These are phyloP conservation scores for Sympetrum striolatum DNA, from an alignment of 2,888 invertebrate species.

Conservation along the genomic window DNA sequence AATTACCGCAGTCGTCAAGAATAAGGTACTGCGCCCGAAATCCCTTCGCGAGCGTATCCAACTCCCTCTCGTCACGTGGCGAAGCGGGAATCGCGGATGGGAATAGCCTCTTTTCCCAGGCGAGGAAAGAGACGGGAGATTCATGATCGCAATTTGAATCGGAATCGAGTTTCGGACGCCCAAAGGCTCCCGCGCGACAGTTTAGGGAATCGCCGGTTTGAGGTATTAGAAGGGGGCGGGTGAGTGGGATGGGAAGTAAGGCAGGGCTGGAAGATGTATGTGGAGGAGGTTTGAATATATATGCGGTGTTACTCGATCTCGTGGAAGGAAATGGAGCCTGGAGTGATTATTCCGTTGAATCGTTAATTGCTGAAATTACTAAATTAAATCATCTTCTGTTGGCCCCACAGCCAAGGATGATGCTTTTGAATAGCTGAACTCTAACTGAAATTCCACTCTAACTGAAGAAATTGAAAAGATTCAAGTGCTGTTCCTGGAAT, in stretches of 20 bases:
- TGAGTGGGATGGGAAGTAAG: background rate
- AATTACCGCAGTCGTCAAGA: too few species aligned
- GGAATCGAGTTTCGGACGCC: conserved; percentile 3
- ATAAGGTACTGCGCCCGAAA: too few species aligned
- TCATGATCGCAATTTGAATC: conserved; percentile 30
- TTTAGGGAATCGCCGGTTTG: background rate
- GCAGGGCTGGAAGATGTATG: background rate
- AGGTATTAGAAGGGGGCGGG: background rate
- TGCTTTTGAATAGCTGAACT: too few species aligned
- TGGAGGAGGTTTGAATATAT: too few species aligned
- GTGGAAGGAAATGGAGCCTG: too few species aligned
- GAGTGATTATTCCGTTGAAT: background rate
- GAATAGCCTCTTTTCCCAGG: background rate
- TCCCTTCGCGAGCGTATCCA: too few species aligned
- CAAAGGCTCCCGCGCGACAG: background rate
- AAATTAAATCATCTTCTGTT: too few species aligned
- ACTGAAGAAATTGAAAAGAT: too few species aligned
- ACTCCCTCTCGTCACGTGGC: background rate
- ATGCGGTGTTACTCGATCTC: too few species aligned
- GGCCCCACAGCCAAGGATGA: too few species aligned
- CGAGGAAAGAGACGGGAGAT: background rate
- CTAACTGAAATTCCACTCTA: too few species aligned
- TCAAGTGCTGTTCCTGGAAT: too few species aligned
- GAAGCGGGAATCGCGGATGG: background rate
- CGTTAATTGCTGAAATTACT: background rate